Evolutionary conservation across 2,797 vertebrate species (phyloP).

Genomic region (Falco columbarius): DNA sequence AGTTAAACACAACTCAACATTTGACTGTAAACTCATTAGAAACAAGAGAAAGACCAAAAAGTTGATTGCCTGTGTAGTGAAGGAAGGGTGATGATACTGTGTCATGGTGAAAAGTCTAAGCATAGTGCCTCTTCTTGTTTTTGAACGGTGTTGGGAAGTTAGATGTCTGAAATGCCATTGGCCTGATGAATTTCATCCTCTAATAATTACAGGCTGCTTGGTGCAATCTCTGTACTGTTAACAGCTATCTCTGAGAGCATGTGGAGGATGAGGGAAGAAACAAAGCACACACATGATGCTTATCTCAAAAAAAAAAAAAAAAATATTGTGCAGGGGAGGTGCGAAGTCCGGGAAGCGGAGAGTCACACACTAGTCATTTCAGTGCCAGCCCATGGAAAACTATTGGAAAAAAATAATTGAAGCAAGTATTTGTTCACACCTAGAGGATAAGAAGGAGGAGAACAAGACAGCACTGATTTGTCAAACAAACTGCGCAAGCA

Average conservation of each 20-base stretch:
- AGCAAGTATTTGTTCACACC: neutral
- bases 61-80: neutral
- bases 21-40: neutral
- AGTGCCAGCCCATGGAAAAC: neutral
- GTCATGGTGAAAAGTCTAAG: neutral
- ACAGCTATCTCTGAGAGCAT: neutral
- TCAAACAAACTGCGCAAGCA: neutral
- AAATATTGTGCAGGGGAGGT: neutral
- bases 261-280: neutral
- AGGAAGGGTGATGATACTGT: accelerated
- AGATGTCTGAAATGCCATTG: neutral
- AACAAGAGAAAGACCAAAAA: neutral
- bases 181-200: neutral
- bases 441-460: neutral
- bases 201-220: neutral
- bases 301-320: neutral
- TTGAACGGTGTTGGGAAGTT: neutral
- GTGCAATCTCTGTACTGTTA: neutral
- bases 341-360: neutral
- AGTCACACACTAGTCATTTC: neutral
- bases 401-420: neutral
- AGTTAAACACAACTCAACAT: neutral
- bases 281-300: neutral
- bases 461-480: neutral
- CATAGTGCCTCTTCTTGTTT: neutral